Evolutionary conservation across 2,113 vertebrate genomes (phyloP), one percentile per base, ranked within the genome.

Genomic region (Gymnocephalus cernua): DNA sequence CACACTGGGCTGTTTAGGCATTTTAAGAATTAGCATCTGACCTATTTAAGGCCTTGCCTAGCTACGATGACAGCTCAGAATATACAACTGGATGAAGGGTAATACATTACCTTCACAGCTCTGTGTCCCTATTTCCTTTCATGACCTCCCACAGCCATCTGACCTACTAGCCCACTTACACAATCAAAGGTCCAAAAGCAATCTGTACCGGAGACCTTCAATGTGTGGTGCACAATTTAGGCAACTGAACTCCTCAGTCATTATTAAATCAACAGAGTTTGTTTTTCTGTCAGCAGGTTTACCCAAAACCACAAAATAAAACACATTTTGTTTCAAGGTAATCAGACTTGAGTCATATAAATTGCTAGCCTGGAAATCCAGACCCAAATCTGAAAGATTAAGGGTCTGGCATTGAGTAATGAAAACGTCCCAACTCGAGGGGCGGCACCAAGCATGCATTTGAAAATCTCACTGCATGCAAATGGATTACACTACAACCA

Each of bases 101-200:
- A 27, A 25, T 64, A 45, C 53, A 86, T 83, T 15, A 54, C 54
- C 64, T 44, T 63, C 65, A 61, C 23, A 63, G 66, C 41, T 70
- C 70, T 2, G 27, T 18, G 73, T 59, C 27, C 12, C 16, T 21
- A 15, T 64, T 64, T 61, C 56, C 53, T 79, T 69, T 66, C 69
- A 70, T 29, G 50, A 68, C 53, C 44, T 21, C 45, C 63, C 35
- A 10, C 23, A 62, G 62, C 21, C 44, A 3, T 51, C 45, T 56
- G 74, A 77, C 82, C 57, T 23, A 82, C 66, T 77, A 10, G 47
- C 82, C 70, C 59, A 75, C 54, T 67, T 67, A 19, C 9, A 65
- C 23, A 66, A 41, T 57, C 44, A 50, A 45, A 80, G 25, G 54
- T 35, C 47, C 45, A 32, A 1, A 16, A 15, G 35, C 23, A 44